A percentile compares a stretch with the other conserved stretches of the same genome.
phyloP scores from a whole-genome alignment of 2,797 vertebrate species.

The Macropodus opercularis region DNA sequence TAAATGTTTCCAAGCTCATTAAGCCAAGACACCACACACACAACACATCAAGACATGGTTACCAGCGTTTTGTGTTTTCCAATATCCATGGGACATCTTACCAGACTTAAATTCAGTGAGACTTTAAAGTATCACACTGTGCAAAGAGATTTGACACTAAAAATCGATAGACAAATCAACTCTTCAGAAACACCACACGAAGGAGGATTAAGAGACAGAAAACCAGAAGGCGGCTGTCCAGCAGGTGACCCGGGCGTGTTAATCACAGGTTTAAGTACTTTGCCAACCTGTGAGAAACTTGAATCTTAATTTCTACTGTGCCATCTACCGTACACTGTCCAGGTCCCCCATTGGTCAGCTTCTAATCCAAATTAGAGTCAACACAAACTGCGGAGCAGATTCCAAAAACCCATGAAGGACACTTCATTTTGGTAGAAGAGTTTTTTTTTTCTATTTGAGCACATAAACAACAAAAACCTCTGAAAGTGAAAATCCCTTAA shows the following conservation, averaged over 20 bases:
- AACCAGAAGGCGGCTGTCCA: constrained; percentile 35
- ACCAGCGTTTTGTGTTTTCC: constrained; percentile 13
- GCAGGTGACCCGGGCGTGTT: constrained; percentile 38
- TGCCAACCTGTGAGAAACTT: neutral
- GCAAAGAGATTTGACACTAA: neutral
- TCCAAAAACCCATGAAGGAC: neutral
- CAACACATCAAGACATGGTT: constrained; percentile 8
- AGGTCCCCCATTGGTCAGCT: constrained; percentile 27
- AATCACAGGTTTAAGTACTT: neutral
- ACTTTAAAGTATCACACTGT: neutral
- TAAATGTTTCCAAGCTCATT: no score
- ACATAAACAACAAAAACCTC: constrained; percentile 32
- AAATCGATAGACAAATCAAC: constrained; percentile 24
- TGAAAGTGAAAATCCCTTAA: no score
- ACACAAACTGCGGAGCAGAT: constrained; percentile 12
- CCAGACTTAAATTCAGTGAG: neutral
- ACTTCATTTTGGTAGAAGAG: constrained; percentile 15
- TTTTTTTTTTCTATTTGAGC: constrained; percentile 17
- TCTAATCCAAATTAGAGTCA: neutral
- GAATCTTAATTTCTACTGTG: neutral
- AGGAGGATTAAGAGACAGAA: constrained; percentile 18
- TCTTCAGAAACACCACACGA: constrained; percentile 59
- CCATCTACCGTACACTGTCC: neutral
- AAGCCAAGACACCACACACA: no score
- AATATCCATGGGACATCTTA: neutral